Conservation (phyloP, 2,797 vertebrate species). For the Spinus pinus region DNA sequence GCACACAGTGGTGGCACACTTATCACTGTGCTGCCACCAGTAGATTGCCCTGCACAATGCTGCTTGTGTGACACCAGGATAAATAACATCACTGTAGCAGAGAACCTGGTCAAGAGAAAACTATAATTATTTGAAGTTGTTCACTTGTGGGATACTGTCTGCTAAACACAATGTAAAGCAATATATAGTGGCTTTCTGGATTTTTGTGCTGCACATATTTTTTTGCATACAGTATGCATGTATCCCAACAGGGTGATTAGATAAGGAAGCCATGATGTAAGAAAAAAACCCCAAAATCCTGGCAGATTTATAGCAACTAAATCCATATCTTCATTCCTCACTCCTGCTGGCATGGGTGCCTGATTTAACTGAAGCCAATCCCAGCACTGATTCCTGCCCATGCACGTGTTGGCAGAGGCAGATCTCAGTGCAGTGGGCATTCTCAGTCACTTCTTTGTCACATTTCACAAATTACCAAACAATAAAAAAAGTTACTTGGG, state of each 20-base stretch:
- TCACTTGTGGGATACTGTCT: neutral
- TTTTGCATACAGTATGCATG: neutral
- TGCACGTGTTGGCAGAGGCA: neutral
- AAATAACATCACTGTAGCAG: neutral
- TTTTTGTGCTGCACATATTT: neutral
- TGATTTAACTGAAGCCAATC: neutral
- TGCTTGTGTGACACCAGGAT: neutral
- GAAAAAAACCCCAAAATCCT: neutral
- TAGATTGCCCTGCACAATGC: neutral
- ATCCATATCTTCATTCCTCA: neutral
- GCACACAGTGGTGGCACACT: neutral
- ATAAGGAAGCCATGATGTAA: neutral
- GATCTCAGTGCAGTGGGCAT: neutral
- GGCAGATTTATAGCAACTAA: neutral
- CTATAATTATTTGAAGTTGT: neutral
- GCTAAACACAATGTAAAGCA: neutral
- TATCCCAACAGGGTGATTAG: neutral
- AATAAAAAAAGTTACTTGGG: neutral
- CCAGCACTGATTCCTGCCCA: neutral
- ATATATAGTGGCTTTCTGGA: neutral
- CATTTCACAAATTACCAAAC: conserved; percentile 3
- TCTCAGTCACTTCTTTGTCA: neutral
- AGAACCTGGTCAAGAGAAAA: neutral
- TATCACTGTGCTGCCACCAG: neutral
- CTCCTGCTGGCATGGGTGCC: neutral